Percentiles rank a stretch among this genome's conserved stretches.
These are phyloP conservation scores for Carcina quercana DNA, from an alignment of 2,888 invertebrate genomes.

Conservation along the genomic window DNA sequence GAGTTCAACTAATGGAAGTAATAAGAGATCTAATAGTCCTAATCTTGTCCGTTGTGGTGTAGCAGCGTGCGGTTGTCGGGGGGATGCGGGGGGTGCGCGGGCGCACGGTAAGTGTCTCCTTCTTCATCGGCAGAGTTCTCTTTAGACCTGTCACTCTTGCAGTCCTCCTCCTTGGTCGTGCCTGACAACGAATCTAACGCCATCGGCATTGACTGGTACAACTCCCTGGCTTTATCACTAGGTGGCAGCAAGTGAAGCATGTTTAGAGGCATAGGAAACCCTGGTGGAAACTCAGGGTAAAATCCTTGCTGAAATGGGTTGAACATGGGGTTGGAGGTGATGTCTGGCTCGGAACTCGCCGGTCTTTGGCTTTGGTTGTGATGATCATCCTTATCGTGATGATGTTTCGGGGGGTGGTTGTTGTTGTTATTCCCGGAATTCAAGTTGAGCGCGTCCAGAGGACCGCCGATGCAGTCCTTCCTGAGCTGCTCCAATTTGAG, in stretches of 20 bases:
- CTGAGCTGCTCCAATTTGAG: slow-evolving; percentile 90
- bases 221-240: slow-evolving; percentile 82
- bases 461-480: slow-evolving; percentile 90
- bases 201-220: slow-evolving; percentile 72
- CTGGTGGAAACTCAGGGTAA: slow-evolving; percentile 87
- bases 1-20: slow-evolving; percentile 20
- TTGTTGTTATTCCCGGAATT: slow-evolving; percentile 77
- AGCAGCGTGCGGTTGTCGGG: slow-evolving; percentile 78
- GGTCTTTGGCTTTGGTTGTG: slow-evolving; percentile 70
- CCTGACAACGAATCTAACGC: slow-evolving; percentile 73
- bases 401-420: slow-evolving; percentile 67
- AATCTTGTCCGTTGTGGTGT: slow-evolving; percentile 89
- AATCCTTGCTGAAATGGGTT: slow-evolving; percentile 87
- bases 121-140: slow-evolving; percentile 77
- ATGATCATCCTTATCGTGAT: slow-evolving; percentile 73
- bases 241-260: slow-evolving; percentile 90
- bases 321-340: slow-evolving; percentile 80
- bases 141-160: slow-evolving; percentile 78
- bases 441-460: slow-evolving; percentile 81
- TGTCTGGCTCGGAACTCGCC: slow-evolving; percentile 79
- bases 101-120: slow-evolving; percentile 64
- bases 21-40: too few relatives aligned
- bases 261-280: slow-evolving; percentile 88
- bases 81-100: slow-evolving; percentile 72
- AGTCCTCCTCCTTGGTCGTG: slow-evolving; percentile 75